A percentile compares a stretch with the other conserved stretches of the same genome.
Evolutionary conservation across 2,888 invertebrate species (phyloP).

Genomic region (Tromatobia lineatoria): DNA sequence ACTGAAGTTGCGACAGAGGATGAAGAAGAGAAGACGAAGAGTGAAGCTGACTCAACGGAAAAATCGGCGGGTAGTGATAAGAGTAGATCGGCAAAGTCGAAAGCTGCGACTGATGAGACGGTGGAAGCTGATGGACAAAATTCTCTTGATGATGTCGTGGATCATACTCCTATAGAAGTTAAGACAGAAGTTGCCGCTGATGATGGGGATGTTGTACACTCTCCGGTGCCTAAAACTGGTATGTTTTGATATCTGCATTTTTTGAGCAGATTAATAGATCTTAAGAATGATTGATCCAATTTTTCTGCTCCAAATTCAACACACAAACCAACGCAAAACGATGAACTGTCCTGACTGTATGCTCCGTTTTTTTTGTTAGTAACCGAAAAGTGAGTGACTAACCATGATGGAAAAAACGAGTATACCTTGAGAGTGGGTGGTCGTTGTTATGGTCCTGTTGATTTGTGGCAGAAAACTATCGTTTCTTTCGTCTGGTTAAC

Average conservation of each 20-base stretch:
- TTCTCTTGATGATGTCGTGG: conserved; percentile 60
- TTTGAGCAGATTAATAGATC: neutral
- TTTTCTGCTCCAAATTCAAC: too few species aligned
- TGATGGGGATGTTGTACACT: conserved; percentile 79
- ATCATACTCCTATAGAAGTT: conserved; percentile 71
- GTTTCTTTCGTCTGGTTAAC: too few species aligned
- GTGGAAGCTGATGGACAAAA: conserved; percentile 72
- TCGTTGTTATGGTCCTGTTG: too few species aligned
- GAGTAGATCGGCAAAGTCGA: conserved; percentile 67
- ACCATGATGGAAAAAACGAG: too few species aligned
- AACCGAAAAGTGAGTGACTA: too few species aligned
- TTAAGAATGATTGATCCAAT: too few species aligned
- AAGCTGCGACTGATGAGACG: conserved; percentile 71
- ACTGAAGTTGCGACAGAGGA: conserved; percentile 54
- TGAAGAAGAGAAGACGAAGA: conserved; percentile 76
- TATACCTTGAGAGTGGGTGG: too few species aligned
- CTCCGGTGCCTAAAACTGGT: conserved; percentile 76
- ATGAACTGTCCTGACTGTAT: too few species aligned
- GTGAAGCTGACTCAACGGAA: conserved; percentile 76
- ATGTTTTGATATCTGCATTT: conserved; percentile 5
- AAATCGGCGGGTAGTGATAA: conserved; percentile 70
- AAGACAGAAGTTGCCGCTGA: conserved; percentile 81
- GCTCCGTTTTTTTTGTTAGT: too few species aligned
- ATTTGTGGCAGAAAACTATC: too few species aligned
- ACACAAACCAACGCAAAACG: too few species aligned